Conservation (phyloP, 2,888 invertebrate species). For the Oeneis ivallda region DNA sequence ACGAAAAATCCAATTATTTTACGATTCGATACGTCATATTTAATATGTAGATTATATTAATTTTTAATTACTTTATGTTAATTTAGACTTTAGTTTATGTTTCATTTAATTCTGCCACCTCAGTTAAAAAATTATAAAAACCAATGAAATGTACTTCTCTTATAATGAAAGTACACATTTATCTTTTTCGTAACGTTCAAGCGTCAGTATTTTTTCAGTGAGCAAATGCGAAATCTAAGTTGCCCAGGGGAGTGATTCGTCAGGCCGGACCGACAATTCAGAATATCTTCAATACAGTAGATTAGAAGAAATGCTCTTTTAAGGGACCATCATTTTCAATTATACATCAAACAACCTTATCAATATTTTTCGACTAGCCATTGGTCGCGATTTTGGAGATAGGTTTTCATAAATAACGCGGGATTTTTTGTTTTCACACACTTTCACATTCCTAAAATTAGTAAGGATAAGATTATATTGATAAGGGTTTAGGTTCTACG, state of each 20-base stretch:
- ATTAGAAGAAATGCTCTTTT: constrained; percentile 17
- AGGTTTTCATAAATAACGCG: no score
- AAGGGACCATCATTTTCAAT: constrained; percentile 19
- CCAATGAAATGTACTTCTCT: background rate
- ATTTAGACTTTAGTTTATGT: no score
- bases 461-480: no score
- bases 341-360: constrained; percentile 5
- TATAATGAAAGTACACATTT: constrained; percentile 14
- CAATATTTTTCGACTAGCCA: background rate
- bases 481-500: no score
- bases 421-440: no score
- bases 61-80: no score
- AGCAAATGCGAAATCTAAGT: constrained; percentile 48
- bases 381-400: background rate
- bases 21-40: no score
- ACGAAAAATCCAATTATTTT: no score
- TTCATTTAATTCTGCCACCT: no score
- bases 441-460: no score
- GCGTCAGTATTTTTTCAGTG: constrained; percentile 48
- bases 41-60: no score
- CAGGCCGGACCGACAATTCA: constrained; percentile 42
- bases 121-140: background rate
- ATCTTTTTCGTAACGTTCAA: constrained; percentile 26
- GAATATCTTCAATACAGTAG: constrained; percentile 21
- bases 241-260: constrained; percentile 60